Evolutionary conservation across 1,140 invertebrate species (phyloP).

Genomic region (Armadillidium nasatum): DNA sequence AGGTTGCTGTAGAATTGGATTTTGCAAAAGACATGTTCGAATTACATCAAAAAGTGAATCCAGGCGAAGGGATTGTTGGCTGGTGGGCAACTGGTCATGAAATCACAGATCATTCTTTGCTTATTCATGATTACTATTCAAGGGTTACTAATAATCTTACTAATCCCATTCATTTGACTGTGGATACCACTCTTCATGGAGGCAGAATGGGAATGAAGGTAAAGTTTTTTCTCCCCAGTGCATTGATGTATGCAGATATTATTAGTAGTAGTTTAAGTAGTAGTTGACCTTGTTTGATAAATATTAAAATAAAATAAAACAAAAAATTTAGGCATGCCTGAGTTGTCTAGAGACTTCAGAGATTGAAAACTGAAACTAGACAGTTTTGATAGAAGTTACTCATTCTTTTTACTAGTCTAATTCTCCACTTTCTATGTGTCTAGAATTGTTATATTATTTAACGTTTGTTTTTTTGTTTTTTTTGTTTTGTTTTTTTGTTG

Average conservation of each 20-base stretch:
- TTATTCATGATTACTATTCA: slow-evolving; percentile 96
- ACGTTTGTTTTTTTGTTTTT: too few relatives aligned
- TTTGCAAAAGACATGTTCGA: slow-evolving; percentile 94
- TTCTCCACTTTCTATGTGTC: too few relatives aligned
- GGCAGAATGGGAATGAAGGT: slow-evolving; percentile 61
- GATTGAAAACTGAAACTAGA: too few relatives aligned
- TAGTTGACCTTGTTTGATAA: too few relatives aligned
- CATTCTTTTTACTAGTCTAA: too few relatives aligned
- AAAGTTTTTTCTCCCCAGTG: neutral
- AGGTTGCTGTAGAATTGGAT: slow-evolving; percentile 91
- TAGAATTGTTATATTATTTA: neutral
- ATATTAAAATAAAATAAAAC: too few relatives aligned
- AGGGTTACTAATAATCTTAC: slow-evolving; percentile 86
- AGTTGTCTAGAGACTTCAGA: too few relatives aligned
- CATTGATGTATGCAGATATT: too few relatives aligned
- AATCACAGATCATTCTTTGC: slow-evolving; percentile 91
- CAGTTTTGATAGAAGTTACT: too few relatives aligned
- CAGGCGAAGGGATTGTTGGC: slow-evolving; percentile 85
- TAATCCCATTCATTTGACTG: slow-evolving; percentile 88
- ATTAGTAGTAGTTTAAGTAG: too few relatives aligned
- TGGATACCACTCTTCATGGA: slow-evolving; percentile 80
- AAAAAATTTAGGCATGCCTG: too few relatives aligned
- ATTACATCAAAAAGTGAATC: slow-evolving; percentile 84
- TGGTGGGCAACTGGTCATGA: slow-evolving; percentile 97
- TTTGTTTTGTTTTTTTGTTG: too few relatives aligned